Evolutionary conservation across 1,140 invertebrate genomes (phyloP), one percentile per base, ranked within the genome.

Genomic region (Pomacea maculata): DNA sequence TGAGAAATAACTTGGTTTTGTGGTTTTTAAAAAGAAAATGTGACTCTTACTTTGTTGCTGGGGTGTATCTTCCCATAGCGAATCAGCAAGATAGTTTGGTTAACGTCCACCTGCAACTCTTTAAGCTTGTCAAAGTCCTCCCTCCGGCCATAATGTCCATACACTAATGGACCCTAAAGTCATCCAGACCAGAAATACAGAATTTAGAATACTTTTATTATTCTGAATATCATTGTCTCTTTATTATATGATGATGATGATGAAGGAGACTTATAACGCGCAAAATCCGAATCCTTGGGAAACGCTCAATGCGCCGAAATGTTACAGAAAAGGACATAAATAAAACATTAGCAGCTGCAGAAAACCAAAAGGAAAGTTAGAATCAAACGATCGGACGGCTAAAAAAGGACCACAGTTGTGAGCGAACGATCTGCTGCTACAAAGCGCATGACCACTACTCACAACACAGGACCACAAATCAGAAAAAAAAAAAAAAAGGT

Each of bases 51-150:
- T 85, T 92, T 93, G 78, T 92, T 92, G 52, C 92, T 92, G 68
- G 93, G 88, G 83, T 93, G 93, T 29, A 92, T 90, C 54, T 88
- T 89, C 19, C 93, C 93, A 85, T 93, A 93, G 80, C 93, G 87
- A 19, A 92, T 88, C 19, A 93, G 83, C 11, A 92, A 86, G 75
- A 93, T 92, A 79, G 86, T 90, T 1, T 90, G 90, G 8, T 85
- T 87, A 7, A 93, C 79, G 29, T 88, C 80, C 29, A 93, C 85
- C 9, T 85, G 84, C 19, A 87, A 82, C 54, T 84, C 74, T 12
- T 82, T 75, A 70, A 93, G 75, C 21, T 82, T 75, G 21, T 90
- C 82, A 85, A 92, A 93, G 86, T 93, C 93, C 52, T 92, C 86
- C 55, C 84, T 83, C 52, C 88, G 86, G 52, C 92, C 93, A 86